Evolutionary conservation across 2,797 vertebrate species (phyloP), one percentile per base, ranked within the genome.

Genomic region (Melanotaenia trifasciata): DNA sequence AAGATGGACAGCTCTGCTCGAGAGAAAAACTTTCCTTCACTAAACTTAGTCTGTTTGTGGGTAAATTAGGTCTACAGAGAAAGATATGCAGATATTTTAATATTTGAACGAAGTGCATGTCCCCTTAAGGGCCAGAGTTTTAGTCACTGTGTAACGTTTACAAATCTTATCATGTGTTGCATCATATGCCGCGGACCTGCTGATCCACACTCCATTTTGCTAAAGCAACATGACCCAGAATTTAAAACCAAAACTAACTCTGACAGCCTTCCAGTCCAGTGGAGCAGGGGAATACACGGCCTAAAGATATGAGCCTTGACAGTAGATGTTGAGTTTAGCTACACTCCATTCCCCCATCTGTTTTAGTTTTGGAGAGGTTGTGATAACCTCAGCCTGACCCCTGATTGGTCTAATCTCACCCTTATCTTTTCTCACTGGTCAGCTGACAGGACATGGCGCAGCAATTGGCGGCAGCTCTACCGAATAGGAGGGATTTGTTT

Each of bases 301-400:
- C 82, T 76, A 62, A 80, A 90, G 87, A 91, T 86, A 91, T 58
- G 82, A 84, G 80, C 20, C 74, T 26, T 80, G 82, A 88, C 89
- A 74, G 88, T 87, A 81, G 84, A 92, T 87, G 89, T 85, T 72
- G 87, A 87, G 86, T 80, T 72, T 79, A 33, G 75, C 80, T 60
- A 86, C 69, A 30, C 86, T 87, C 76, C 30, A 26, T 81, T 89
- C 86, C 88, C 18, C 92, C 94, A 95, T 95, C 94, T 94, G 94
- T 91, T 95, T 94, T 83, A 87, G 91, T 94, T 95, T 94, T 93
- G 78, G 86, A 90, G 83, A 78, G 87, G 90, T 94, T 94, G 92
- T 92, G 92, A 94, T 94, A 94, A 94, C 94, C 93, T 88, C 67
- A 66, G 87, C 77, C 74, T 94, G 94, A 94, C 93, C 93, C 85